A percentile compares a stretch with the other conserved stretches of the same genome.
phyloP scores from a whole-genome alignment of 2,797 vertebrate species.

The Xerus rutilus region DNA sequence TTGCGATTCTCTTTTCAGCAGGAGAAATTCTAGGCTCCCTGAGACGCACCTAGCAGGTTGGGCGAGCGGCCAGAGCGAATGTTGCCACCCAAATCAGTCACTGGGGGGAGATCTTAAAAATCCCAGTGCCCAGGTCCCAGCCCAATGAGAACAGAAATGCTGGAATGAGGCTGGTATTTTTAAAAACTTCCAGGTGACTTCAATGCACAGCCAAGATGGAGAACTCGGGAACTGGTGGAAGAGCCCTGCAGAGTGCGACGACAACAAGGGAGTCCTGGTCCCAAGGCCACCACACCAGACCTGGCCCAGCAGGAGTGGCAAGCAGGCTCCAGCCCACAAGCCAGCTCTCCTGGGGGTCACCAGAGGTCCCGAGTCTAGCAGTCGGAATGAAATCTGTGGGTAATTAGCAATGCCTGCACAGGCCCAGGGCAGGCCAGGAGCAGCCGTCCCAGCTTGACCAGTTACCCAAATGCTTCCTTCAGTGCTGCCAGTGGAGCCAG shows the following conservation, averaged over 20 bases:
- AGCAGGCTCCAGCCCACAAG: background rate
- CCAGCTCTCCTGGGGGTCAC: too few species aligned
- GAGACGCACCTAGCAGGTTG: fast-evolving
- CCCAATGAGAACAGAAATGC: background rate
- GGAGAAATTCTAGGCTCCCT: fast-evolving
- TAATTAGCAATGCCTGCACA: fast-evolving
- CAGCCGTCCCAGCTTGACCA: too few species aligned
- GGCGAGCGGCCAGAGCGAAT: background rate
- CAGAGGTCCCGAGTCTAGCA: too few species aligned
- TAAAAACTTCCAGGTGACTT: background rate
- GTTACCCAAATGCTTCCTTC: background rate
- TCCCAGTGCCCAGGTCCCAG: background rate
- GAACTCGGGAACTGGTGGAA: background rate
- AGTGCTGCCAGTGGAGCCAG: fast-evolving
- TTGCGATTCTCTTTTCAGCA: background rate
- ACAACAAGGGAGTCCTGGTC: background rate
- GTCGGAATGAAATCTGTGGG: background rate
- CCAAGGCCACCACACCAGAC: background rate
- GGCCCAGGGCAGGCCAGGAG: background rate
- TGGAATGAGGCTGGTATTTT: background rate
- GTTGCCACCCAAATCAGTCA: too few species aligned
- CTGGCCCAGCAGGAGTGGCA: too few species aligned
- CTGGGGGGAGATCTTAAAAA: background rate
- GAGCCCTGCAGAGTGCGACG: background rate
- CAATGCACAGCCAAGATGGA: background rate